These are phyloP conservation scores for Panthera tigris DNA, from an alignment of 2,113 vertebrate genomes.

Conservation along the genomic window DNA sequence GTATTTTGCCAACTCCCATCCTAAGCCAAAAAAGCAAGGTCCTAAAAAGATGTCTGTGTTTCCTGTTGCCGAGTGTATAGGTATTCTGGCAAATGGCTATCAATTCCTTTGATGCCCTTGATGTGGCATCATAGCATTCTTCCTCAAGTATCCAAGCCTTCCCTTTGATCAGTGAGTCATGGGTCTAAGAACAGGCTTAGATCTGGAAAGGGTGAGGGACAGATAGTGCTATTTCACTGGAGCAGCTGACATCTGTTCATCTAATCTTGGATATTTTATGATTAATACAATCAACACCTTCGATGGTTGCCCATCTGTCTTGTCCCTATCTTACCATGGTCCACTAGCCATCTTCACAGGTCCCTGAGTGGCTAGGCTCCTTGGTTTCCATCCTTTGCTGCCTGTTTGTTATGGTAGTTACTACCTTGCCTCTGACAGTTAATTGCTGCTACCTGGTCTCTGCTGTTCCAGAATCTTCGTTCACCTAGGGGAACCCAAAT, in stretches of 20 bases:
- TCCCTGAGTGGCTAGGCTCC: background rate
- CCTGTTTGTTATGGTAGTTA: background rate
- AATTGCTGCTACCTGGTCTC: background rate
- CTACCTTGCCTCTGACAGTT: background rate
- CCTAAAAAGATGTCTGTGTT: background rate
- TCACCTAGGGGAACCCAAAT: background rate
- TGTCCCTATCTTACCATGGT: background rate
- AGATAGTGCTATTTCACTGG: background rate
- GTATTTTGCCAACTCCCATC: background rate
- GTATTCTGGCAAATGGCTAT: background rate
- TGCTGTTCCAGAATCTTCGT: background rate
- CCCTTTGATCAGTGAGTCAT: background rate
- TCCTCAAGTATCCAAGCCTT: background rate
- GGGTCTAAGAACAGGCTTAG: background rate
- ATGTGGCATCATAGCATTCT: background rate
- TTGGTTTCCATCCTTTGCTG: background rate
- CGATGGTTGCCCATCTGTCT: background rate
- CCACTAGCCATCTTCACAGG: background rate
- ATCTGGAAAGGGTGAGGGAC: background rate
- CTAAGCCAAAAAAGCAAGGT: background rate
- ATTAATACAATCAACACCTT: background rate
- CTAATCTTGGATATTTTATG: background rate
- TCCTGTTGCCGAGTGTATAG: background rate
- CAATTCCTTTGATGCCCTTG: background rate
- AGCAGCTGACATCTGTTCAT: background rate